These are phyloP conservation scores for Aspidapion aeneum DNA, from an alignment of 2,888 invertebrate genomes.

Conservation along the genomic window DNA sequence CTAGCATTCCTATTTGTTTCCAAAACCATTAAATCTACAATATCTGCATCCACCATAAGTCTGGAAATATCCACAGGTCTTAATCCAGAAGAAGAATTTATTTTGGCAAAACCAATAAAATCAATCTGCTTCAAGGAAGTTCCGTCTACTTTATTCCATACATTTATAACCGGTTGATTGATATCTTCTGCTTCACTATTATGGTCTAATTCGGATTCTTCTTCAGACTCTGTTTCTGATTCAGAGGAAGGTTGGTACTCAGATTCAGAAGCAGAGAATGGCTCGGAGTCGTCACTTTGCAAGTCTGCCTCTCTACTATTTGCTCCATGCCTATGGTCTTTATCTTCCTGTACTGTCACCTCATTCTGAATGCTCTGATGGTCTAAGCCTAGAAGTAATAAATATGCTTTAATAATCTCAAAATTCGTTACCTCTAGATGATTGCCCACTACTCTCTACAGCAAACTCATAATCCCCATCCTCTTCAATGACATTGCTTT, in stretches of 20 bases:
- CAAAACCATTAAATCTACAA: neutral
- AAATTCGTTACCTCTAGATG: neutral
- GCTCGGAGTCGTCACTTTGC: neutral
- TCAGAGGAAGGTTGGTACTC: neutral
- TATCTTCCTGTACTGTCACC: neutral
- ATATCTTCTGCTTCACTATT: neutral
- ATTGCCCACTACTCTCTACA: neutral
- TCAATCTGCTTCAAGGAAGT: neutral
- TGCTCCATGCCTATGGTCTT: neutral
- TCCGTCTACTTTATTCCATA: neutral
- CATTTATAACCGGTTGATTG: neutral
- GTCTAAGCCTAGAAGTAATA: neutral
- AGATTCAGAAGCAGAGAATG: neutral
- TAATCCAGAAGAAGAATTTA: neutral
- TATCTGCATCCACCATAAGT: neutral
- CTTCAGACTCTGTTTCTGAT: neutral
- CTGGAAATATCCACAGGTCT: conserved; percentile 4
- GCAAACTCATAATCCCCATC: neutral
- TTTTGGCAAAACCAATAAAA: neutral
- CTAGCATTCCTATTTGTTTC: neutral
- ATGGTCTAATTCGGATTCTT: neutral
- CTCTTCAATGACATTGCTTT: neutral
- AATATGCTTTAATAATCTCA: neutral
- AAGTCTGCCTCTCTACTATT: neutral
- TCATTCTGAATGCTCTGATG: neutral